Conservation (phyloP, 2,888 invertebrate species). For the Eilema griseolum region DNA sequence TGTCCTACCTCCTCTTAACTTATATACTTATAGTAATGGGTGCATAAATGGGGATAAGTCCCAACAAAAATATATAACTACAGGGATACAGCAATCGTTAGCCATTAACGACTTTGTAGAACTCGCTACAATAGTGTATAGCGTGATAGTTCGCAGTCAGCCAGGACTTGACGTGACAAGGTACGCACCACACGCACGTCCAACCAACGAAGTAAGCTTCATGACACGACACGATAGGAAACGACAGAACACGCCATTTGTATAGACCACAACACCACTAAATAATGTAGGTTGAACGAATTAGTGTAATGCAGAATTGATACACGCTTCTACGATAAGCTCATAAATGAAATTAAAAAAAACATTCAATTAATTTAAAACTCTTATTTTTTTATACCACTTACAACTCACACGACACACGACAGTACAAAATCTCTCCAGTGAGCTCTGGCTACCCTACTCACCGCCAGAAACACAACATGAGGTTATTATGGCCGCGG, state of each 20-base stretch:
- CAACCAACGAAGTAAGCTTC: not conserved
- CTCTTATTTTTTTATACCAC: no score
- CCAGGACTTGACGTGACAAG: slow-evolving; percentile 10
- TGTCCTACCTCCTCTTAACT: no score
- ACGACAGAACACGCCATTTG: slow-evolving; percentile 6
- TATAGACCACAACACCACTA: slow-evolving; percentile 3
- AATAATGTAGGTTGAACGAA: not conserved
- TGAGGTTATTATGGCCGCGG: no score
- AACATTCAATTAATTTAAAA: no score
- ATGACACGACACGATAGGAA: slow-evolving; percentile 1
- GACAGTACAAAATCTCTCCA: no score
- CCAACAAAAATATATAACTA: not conserved
- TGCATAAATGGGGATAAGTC: not conserved
- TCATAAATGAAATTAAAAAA: not conserved
- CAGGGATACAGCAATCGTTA: not conserved
- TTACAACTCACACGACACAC: no score
- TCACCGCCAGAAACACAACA: no score
- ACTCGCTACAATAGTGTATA: not conserved
- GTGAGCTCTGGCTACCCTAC: no score
- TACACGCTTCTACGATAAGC: not conserved
- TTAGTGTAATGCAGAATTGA: not conserved
- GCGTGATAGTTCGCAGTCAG: slow-evolving; percentile 13
- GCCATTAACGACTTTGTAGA: slow-evolving; percentile 3
- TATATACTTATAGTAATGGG: no score
- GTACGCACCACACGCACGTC: slow-evolving; percentile 14